Conservation (phyloP, 2,888 invertebrate genomes). For the Pollenia labialis region DNA sequence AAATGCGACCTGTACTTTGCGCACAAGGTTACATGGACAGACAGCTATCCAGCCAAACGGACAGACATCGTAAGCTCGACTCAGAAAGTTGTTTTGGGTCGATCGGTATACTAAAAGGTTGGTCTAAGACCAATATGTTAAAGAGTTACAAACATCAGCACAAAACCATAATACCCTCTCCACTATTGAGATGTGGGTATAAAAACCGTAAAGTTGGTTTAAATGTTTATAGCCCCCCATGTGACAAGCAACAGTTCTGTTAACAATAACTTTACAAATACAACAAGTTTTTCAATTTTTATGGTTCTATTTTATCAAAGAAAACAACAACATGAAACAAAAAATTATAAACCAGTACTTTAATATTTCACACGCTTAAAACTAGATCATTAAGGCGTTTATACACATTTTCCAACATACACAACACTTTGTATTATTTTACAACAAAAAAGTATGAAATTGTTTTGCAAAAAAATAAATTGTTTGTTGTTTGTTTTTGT, state of each 20-base stretch:
- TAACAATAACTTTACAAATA: conserved; percentile 23
- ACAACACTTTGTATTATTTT: background rate
- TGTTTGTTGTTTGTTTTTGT: background rate
- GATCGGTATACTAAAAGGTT: too few species aligned
- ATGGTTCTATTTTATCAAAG: background rate
- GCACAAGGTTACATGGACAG: too few species aligned
- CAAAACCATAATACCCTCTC: too few species aligned
- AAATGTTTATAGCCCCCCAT: conserved; percentile 37
- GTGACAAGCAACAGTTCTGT: conserved; percentile 59
- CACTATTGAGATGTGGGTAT: too few species aligned
- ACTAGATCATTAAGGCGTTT: conserved; percentile 39
- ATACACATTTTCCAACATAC: background rate
- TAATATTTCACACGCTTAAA: conserved; percentile 57
- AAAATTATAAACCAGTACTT: conserved; percentile 24
- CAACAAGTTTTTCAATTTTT: conserved; percentile 27
- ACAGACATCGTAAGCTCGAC: too few species aligned
- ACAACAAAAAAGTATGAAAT: background rate
- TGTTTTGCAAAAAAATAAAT: conserved; percentile 5
- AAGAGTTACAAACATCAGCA: too few species aligned
- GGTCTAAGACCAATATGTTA: too few species aligned
- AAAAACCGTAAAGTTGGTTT: conserved; percentile 9
- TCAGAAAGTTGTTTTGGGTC: too few species aligned
- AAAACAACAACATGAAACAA: background rate
- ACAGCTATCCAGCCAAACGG: too few species aligned
- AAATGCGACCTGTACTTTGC: too few species aligned